phyloP scores from a whole-genome alignment of 2,113 vertebrate genomes.

The Leiothrix lutea region DNA sequence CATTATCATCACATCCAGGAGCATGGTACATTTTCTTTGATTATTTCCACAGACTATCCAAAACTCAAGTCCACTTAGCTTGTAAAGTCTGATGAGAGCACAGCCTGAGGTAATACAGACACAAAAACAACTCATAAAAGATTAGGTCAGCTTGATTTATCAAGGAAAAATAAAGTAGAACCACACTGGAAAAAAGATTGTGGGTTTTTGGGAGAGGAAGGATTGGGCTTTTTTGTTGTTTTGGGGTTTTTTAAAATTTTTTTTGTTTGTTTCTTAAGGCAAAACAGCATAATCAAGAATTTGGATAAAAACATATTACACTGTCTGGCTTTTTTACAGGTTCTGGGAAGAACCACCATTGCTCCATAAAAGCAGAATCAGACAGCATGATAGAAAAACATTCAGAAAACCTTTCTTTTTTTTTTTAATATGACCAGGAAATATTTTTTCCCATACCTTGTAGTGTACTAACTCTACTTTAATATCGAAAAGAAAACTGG shows the following conservation, averaged over 20 bases:
- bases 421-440: background rate
- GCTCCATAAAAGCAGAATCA: background rate
- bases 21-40: conserved; percentile 30
- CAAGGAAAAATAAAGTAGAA: background rate
- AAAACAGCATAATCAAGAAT: background rate
- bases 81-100: conserved; percentile 48
- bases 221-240: background rate
- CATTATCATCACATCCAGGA: conserved; percentile 43
- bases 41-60: conserved; percentile 39
- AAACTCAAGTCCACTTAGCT: conserved; percentile 37
- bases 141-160: conserved; percentile 31
- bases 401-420: background rate
- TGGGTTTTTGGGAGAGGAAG: background rate
- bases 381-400: background rate
- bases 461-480: background rate
- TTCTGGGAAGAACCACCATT: background rate
- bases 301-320: background rate
- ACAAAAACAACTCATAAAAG: conserved; percentile 31
- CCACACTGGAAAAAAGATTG: background rate
- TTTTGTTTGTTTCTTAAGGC: background rate
- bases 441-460: background rate
- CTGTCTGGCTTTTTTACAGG: background rate
- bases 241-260: too few relatives aligned
- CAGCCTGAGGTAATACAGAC: conserved; percentile 13
- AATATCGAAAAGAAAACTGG: background rate